These are phyloP conservation scores for Epinephelus awoara DNA, from an alignment of 2,797 vertebrate species.

Conservation along the genomic window DNA sequence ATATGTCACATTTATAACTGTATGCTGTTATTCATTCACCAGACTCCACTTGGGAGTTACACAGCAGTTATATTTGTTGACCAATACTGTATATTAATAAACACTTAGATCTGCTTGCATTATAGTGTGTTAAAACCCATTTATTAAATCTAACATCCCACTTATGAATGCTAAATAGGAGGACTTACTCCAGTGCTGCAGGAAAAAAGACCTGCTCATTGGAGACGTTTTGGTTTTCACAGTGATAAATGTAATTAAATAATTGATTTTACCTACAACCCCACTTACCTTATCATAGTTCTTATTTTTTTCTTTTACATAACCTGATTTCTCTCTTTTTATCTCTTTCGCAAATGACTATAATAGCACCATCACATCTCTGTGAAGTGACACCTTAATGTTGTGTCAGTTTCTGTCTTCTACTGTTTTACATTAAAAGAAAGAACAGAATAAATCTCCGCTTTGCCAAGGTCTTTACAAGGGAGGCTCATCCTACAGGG, in stretches of 20 bases:
- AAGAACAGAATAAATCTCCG: background rate
- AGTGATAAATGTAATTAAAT: background rate
- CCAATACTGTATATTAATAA: too few species aligned
- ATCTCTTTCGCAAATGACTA: background rate
- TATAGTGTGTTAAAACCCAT: too few species aligned
- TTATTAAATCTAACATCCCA: too few species aligned
- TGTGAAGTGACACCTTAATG: background rate
- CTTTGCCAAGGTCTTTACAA: conserved; percentile 20
- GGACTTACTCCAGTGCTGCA: background rate
- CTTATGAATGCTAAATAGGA: background rate
- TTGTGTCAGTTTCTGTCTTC: background rate
- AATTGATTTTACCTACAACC: background rate
- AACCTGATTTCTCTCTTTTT: background rate
- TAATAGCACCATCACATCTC: background rate
- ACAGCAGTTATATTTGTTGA: too few species aligned
- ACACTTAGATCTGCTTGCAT: too few species aligned
- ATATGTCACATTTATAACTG: too few species aligned
- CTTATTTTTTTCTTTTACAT: background rate
- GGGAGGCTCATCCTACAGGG: background rate
- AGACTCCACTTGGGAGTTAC: too few species aligned
- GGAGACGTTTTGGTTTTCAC: background rate
- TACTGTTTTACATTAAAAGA: background rate
- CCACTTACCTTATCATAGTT: background rate
- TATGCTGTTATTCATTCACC: too few species aligned
- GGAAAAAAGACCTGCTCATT: background rate